Evolutionary conservation across 2,797 vertebrate genomes (phyloP), one percentile per base, ranked within the genome.

Genomic region (Adelosebastes latens): DNA sequence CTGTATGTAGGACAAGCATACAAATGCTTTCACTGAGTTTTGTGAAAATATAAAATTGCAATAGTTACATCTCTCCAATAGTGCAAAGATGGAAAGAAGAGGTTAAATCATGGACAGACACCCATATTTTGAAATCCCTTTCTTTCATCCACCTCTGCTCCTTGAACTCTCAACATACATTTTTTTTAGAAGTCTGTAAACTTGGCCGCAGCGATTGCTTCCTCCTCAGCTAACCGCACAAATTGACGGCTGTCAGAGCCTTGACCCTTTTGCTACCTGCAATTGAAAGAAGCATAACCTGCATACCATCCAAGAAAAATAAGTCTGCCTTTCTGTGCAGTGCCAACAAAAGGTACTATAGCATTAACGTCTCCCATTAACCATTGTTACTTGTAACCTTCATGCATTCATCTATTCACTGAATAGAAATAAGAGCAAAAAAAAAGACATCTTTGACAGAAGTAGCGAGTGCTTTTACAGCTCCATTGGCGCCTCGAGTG

Each of bases 211-310:
- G 64, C 8, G 46, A 59, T 46, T 8, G n/a, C 74, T 77, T 81
- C 32, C 24, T 75, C 42, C 39, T 56, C 31, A 55, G 74, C 32
- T 34, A 24, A 59, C 56, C 49, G 6, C 58, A 70, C 13, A 84
- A 58, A 80, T 16, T 46, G 49, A 85, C 62, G 55, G 31, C 83
- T 79, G 52, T 67, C 31, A 49, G 61, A 83, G 65, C 64, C 68
- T 88, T 85, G 75, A 87, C 73, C 83, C 36, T 52, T 67, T 77
- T 66, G 34, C 73, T 49, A 27, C 39, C 42, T 67, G 20, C 12
- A 27, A 52, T 67, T 77, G 18, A 72, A 80, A 56, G 58, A 75
- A 22, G 14, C 22, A 58, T 46, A 69, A 72, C 24, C 74, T 62
- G 64, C 42, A 86, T 31, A 74, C 11, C 60, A 80, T 62, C 32